Evolutionary conservation across 2,888 invertebrate genomes (phyloP), one percentile per base, ranked within the genome.

Genomic region (Dusona sp.): DNA sequence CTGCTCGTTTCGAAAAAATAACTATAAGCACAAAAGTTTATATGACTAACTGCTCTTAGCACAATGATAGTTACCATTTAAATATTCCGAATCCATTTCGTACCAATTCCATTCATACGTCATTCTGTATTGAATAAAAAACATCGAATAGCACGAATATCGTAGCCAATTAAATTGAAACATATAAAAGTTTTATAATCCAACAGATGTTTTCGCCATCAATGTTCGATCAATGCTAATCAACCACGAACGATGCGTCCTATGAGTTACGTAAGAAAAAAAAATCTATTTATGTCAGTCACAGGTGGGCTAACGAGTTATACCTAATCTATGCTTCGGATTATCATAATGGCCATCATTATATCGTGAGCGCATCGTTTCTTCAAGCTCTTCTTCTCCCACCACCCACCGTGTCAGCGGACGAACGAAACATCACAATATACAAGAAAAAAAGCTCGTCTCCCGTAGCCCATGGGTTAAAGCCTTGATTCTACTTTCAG

Each of bases 331-430:
- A 93, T 94, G 93, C 86, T 90, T 92, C 91, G 91, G 91, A 94
- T 94, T 94, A 94, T 93, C 93, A 94, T 94, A 94, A 94, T 94
- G 93, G 90, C 91, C 88, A 91, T 92, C 93, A 91, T 93, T 93
- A 93, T 92, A 91, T 92, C 90, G 90, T 86, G 87, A 89, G 90
- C 68, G 70, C 90, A 89, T 90, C 81, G 79, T 78, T 87, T 84
- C 77, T 22, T 33, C 45, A 45, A 64, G 67, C 29, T 57, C 16
- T 29, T 61, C 16, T 54, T 75, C 8, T 1, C 25, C 61, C 61
- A 13, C 67, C 38, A 48, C 36, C 64, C 57, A 65, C 29, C 13
- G 25, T 36, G 36, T 61, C 38, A 85, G 65, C 78, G 67, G 51
- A 78, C 16, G 42, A 77, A 80, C 72, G 77, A 77, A 80, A 83